Evolutionary conservation across 2,113 vertebrate species (phyloP), one percentile per base, ranked within the genome.

Genomic region (Lepus europaeus): DNA sequence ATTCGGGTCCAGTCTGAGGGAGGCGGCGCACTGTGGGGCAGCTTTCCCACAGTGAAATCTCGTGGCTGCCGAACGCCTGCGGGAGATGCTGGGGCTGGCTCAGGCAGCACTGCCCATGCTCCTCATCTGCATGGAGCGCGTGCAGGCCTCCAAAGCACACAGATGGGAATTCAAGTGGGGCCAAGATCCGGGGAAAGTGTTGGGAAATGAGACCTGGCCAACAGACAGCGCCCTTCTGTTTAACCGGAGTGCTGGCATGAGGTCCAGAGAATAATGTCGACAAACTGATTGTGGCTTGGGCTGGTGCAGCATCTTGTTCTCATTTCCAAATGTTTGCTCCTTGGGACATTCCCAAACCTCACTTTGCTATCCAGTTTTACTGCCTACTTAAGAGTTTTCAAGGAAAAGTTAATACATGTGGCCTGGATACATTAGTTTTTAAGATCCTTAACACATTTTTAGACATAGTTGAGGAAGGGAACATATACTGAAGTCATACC

Each of bases 231-330:
- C 36, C 49, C 33, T 91, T 93, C 77, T 96, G 82, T 95, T 87
- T 96, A 93, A 96, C 91, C 76, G 90, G 93, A 88, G 80, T 68
- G 7, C 78, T 76, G 64, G 56, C 94, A 89, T 85, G 59, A 12
- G 49, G 63, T 92, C 91, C 74, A 86, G 93, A 95, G 95, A 94
- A 49, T 96, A 96, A 96, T 97, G 84, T 89, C 73, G 78, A 25
- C 83, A 69, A 45, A 74, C 80, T 68, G 84, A 56, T 82, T 90
- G 73, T 88, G 66, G 53, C 36, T 85, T 66, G 89, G 70, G 31
- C 68, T 33, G 25, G 53, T 33, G 78, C 59, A 45, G 45, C 81
- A 56, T 91, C 51, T 92, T 92, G 68, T 96, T 79, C 85, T 89
- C 74, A 59, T 89, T 96, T 91, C 90, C 51, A 45, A 73, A 74